Evolutionary conservation across 2,113 vertebrate species (phyloP), one percentile per base, ranked within the genome.

Genomic region (Pyxicephalus adspersus): DNA sequence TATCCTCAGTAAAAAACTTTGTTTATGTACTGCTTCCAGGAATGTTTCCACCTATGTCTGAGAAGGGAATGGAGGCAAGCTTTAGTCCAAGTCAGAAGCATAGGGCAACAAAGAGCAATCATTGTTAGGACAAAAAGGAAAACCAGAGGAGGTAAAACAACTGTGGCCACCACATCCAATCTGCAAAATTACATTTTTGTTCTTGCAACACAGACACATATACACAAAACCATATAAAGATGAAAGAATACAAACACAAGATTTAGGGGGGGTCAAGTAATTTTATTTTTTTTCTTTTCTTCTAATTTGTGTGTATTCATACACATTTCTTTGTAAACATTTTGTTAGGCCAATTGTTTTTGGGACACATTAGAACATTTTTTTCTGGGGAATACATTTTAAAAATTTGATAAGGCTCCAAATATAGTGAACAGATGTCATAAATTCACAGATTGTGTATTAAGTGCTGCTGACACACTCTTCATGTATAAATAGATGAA

Each of bases 381-480:
- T 65, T 63, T 61, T 51, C n/a, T 76, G 38, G 57, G 63, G 58
- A 20, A 19, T 13, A 45, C 1, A 45, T 8, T 45, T 45, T 45
- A 45, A 45, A 45, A 45, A 45, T 45, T 45, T 45, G 38, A 51
- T 25, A 4, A 60, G 2, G 20, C 50, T 31, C 71, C 71, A 74
- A 74, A 0, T 28, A 13, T 13, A 5, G 5, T 38, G 58, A 13
- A 16, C 3, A 57, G 29, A 15, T 55, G 38, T 54, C 71, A 60
- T 38, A 60, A 16, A 38, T 58, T 45, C 38, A 45, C 28, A 74
- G 26, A 72, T 45, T 45, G 1, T 25, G 58, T 61, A 76, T 65
- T 63, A 64, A 72, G 68, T 73, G 68, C 79, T 81, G 79, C 79
- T 16, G 58, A 64, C 67, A 81, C 79, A 81, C 73, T 79, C 55